These are phyloP conservation scores for Diadumene lineata DNA, from an alignment of 92 coral and sea anemone genomes.

Conservation along the genomic window DNA sequence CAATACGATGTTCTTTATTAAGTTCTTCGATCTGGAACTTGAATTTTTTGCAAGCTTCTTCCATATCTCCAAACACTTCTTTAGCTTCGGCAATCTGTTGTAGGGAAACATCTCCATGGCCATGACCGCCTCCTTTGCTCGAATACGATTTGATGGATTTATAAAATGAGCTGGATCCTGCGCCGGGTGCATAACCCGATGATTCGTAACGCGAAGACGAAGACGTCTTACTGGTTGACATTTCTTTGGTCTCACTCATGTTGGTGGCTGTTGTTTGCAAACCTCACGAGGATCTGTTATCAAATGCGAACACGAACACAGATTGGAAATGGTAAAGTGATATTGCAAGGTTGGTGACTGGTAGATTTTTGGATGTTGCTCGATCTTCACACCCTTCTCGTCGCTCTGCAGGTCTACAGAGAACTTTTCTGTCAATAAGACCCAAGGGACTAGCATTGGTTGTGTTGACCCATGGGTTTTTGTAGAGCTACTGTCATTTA, in stretches of 20 bases:
- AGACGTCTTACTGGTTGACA: slow-evolving; percentile 24
- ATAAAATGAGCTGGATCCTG: slow-evolving; percentile 39
- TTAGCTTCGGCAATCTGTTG: slow-evolving; percentile 96
- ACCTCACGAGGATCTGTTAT: slow-evolving; percentile 22
- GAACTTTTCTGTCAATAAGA: slow-evolving; percentile 31
- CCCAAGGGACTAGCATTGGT: slow-evolving; percentile 38
- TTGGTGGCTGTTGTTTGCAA: slow-evolving; percentile 19
- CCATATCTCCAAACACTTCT: slow-evolving; percentile 90
- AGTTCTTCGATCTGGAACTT: slow-evolving; percentile 77
- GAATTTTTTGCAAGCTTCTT: slow-evolving; percentile 82
- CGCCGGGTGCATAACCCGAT: slow-evolving; percentile 17
- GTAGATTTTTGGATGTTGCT: slow-evolving; percentile 19
- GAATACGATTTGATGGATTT: slow-evolving; percentile 54
- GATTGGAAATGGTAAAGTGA: slow-evolving; percentile 1
- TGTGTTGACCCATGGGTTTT: slow-evolving; percentile 37
- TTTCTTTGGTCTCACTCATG: slow-evolving; percentile 22
- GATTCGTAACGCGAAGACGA: slow-evolving; percentile 20
- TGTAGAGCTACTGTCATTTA: slow-evolving; percentile 37
- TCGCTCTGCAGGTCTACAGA: slow-evolving; percentile 20
- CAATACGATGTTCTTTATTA: slow-evolving; percentile 81
- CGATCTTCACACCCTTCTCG: slow-evolving; percentile 41
- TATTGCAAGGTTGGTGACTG: background rate
- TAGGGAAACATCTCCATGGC: slow-evolving; percentile 67
- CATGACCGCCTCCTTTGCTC: slow-evolving; percentile 38
- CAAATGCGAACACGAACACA: slow-evolving; percentile 1